Base-by-base conservation (phyloP, 2,888 invertebrate species). In the Phyllotreta cruciferae region DNA sequence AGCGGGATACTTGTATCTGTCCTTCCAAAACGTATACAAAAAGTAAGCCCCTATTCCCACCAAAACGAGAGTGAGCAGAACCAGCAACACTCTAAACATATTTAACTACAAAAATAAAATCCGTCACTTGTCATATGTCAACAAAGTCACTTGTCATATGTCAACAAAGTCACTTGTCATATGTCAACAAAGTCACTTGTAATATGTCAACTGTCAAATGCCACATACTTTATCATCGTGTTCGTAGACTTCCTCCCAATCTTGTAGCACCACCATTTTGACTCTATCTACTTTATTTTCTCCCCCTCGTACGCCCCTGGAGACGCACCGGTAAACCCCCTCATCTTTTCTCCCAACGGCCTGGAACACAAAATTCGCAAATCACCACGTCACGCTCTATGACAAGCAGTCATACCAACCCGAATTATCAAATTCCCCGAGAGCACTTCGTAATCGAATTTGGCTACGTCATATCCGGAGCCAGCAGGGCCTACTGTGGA, bases 381-480 rank as follows among this genome's bases (percentile, higher is more conserved):
- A n/a, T 24, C 24, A 24, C 24, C 4, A 4, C 24, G 24, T n/a
- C 24, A 24, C 24, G 24, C 24, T 24, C 24, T n/a, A n/a, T 38
- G 49, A 37, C n/a, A 53, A 53, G 9, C 14, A 53, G n/a, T 38
- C 6, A 57, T 50, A 82, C 84, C 85, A 79, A 89, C 90, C 83
- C 85, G 83, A 69, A 90, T 88, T 60, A 83, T 84, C 39, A 90
- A 83, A 72, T 84, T 87, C 70, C 90, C 90, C 52, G 89, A 87
- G 49, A 89, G 80, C 8, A 89, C 87, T 80, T 88, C 87, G 80
- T 88, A 90, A 75, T 87, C 87, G 75, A 87, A 90, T 78, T 89
- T 90, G 50, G 82, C 80, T 67, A 82, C 82, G 78, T 88, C 85
- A 74, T 84, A 83, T 49, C 53, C 24, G 7, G 79, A 71, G 81